phyloP scores from a whole-genome alignment of 2,113 vertebrate species.

The Passer montanus region DNA sequence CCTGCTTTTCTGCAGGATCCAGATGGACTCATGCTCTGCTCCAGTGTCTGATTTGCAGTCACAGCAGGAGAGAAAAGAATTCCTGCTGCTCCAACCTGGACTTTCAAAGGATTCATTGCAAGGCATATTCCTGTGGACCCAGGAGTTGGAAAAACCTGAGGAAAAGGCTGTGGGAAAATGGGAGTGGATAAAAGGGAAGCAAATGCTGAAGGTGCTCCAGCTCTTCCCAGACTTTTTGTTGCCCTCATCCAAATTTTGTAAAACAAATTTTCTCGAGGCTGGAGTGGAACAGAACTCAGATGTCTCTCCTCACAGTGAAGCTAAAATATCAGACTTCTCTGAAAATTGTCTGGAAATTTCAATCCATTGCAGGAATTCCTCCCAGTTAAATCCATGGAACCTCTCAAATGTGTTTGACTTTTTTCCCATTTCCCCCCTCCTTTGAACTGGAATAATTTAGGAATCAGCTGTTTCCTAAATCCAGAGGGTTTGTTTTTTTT shows the following conservation, averaged over 20 bases:
- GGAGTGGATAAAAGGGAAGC: neutral
- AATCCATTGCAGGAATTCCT: neutral
- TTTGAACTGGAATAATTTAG: neutral
- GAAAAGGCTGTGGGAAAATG: neutral
- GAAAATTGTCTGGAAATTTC: neutral
- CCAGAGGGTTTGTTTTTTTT: rapidly evolving
- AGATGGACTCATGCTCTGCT: rapidly evolving
- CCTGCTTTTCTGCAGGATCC: neutral
- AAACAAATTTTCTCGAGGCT: neutral
- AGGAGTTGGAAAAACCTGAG: neutral
- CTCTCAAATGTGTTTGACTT: neutral
- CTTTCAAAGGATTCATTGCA: neutral
- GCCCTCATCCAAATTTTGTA: neutral
- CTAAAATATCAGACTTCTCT: neutral
- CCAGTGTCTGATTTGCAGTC: neutral
- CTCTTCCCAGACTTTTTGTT: neutral
- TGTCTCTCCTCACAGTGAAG: neutral
- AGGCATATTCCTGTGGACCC: neutral
- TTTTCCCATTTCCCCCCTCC: rapidly evolving
- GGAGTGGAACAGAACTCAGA: rapidly evolving
- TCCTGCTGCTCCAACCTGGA: neutral
- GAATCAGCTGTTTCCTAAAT: neutral
- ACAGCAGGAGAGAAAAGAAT: neutral
- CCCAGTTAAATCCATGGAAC: neutral
- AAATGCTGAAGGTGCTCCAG: neutral